phyloP scores from a whole-genome alignment of 2,797 vertebrate genomes.

The Chromis chromis region DNA sequence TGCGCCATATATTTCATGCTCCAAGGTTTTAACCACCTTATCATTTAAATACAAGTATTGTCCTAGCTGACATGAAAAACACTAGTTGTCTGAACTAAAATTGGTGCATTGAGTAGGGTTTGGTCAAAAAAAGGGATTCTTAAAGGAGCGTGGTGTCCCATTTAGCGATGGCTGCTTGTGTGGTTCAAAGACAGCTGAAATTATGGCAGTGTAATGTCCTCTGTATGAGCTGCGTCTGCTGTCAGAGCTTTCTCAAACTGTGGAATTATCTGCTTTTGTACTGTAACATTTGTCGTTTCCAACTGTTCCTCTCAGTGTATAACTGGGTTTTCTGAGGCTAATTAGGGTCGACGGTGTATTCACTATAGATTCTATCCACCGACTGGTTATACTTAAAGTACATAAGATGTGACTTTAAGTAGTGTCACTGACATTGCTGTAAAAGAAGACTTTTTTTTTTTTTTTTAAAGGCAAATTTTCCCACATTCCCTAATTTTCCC shows the following conservation, averaged over 20 bases:
- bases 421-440: slow-evolving; percentile 27
- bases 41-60: slow-evolving; percentile 20
- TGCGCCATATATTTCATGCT: background rate
- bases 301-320: background rate
- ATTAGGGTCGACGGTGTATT: slow-evolving; percentile 1
- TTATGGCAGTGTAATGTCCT: background rate
- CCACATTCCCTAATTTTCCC: slow-evolving; percentile 54
- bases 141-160: slow-evolving; percentile 7
- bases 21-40: background rate
- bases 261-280: slow-evolving; percentile 3
- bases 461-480: slow-evolving; percentile 21
- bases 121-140: background rate
- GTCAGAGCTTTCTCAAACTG: background rate
- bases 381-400: slow-evolving; percentile 15
- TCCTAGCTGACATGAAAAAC: slow-evolving; percentile 21
- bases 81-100: slow-evolving; percentile 18
- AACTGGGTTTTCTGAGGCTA: background rate
- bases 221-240: background rate
- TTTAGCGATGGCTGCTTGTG: slow-evolving; percentile 11
- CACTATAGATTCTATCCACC: background rate
- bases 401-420: slow-evolving; percentile 9
- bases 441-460: background rate
- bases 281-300: background rate
- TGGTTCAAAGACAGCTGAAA: slow-evolving; percentile 2
- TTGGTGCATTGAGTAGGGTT: background rate